Conservation (phyloP, 2,888 invertebrate genomes). For the Uloborus plumipes region DNA sequence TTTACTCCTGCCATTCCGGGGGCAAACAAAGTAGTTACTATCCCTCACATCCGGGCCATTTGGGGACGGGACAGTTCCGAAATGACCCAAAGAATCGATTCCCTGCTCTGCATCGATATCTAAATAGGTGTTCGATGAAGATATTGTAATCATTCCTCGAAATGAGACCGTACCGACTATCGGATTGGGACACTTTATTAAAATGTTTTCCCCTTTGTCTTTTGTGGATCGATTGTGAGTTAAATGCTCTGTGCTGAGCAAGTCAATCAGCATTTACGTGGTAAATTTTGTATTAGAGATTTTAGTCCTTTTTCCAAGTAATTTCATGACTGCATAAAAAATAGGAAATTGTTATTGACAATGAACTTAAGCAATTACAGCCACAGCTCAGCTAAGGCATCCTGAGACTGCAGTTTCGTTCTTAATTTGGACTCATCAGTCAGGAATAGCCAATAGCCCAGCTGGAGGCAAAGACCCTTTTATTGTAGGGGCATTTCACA, state of each 20-base stretch:
- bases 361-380: too few relatives aligned
- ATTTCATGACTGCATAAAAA: too few relatives aligned
- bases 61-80: conserved; percentile 9
- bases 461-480: too few relatives aligned
- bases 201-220: neutral
- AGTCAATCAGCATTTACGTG: too few relatives aligned
- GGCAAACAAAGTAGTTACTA: conserved; percentile 25
- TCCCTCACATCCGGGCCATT: conserved; percentile 13
- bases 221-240: neutral
- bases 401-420: too few relatives aligned
- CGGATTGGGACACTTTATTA: neutral
- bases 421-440: too few relatives aligned
- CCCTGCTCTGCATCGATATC: conserved; percentile 5
- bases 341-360: too few relatives aligned
- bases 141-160: neutral
- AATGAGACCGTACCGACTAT: conserved; percentile 1
- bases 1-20: conserved; percentile 1
- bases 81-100: conserved; percentile 24
- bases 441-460: too few relatives aligned
- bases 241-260: neutral
- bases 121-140: neutral
- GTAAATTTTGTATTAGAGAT: too few relatives aligned
- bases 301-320: too few relatives aligned
- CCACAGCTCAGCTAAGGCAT: too few relatives aligned
- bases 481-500: too few relatives aligned